Conservation (phyloP, 2,888 invertebrate species). For the Nematopogon swammerdamellus region DNA sequence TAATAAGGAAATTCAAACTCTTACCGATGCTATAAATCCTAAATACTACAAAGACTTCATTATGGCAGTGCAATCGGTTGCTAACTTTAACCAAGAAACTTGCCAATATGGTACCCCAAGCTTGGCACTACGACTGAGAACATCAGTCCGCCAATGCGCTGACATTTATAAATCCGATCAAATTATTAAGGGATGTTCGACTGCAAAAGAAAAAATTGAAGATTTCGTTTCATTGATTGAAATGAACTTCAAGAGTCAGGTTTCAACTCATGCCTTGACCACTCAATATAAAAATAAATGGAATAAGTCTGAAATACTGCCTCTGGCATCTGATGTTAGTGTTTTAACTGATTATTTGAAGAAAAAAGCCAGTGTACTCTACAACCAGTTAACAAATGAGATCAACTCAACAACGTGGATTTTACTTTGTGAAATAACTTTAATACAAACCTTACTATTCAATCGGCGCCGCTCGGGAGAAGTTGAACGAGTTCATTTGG, state of each 20-base stretch:
- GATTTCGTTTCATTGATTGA: constrained; percentile 1
- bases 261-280: constrained; percentile 3
- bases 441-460: constrained; percentile 5
- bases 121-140: constrained; percentile 2
- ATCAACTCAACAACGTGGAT: neutral
- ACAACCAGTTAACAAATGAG: neutral
- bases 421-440: neutral
- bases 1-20: constrained; percentile 3
- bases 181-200: constrained; percentile 1
- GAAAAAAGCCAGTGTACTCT: neutral
- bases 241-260: constrained; percentile 2
- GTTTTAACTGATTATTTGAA: neutral
- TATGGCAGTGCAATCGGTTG: constrained; percentile 2
- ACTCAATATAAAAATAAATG: constrained; percentile 3
- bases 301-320: constrained; percentile 1
- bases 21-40: constrained; percentile 2
- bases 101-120: constrained; percentile 3
- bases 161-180: constrained; percentile 1
- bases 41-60: constrained; percentile 4
- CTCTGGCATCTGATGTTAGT: constrained; percentile 1
- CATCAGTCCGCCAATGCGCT: constrained; percentile 3
- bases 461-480: constrained; percentile 3
- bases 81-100: constrained; percentile 2
- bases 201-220: constrained; percentile 1
- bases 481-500: constrained; percentile 3